Percentiles rank a stretch among this genome's conserved stretches.
phyloP scores from a whole-genome alignment of 2,797 vertebrate species.

The Antrozous pallidus region DNA sequence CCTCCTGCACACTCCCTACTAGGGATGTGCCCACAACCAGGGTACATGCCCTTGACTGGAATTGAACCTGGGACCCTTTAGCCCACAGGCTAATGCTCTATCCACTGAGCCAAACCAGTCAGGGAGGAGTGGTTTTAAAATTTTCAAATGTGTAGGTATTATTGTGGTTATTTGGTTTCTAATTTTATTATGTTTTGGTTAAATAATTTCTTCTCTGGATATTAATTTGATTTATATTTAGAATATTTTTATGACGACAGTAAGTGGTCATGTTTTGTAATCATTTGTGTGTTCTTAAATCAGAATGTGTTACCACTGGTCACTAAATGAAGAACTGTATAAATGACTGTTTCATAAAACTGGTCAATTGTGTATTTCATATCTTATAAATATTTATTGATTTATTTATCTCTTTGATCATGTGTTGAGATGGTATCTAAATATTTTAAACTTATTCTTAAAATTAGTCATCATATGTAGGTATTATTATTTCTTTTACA shows the following conservation, averaged over 20 bases:
- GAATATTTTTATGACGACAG: neutral
- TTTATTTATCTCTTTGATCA: neutral
- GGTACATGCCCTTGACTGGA: too few species aligned
- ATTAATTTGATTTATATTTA: neutral
- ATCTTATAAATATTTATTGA: neutral
- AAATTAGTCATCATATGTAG: slow-evolving; percentile 2
- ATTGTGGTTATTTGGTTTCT: neutral
- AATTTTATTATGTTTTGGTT: neutral
- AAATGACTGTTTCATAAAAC: neutral
- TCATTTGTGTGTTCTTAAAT: neutral
- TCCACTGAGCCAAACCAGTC: too few species aligned
- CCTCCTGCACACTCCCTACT: too few species aligned
- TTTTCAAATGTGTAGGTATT: neutral
- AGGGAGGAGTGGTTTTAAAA: slow-evolving; percentile 14
- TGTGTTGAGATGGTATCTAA: neutral
- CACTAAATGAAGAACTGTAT: neutral
- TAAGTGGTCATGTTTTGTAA: neutral
- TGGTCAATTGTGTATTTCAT: neutral
- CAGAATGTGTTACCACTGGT: neutral
- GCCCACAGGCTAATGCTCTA: too few species aligned
- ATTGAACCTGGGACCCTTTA: too few species aligned
- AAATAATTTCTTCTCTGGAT: neutral
- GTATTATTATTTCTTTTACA: neutral
- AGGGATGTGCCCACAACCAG: too few species aligned
- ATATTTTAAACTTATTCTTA: neutral